These are phyloP conservation scores for Gambusia yucatana DNA, from an alignment of 2,797 vertebrate species.

Conservation along the genomic window DNA sequence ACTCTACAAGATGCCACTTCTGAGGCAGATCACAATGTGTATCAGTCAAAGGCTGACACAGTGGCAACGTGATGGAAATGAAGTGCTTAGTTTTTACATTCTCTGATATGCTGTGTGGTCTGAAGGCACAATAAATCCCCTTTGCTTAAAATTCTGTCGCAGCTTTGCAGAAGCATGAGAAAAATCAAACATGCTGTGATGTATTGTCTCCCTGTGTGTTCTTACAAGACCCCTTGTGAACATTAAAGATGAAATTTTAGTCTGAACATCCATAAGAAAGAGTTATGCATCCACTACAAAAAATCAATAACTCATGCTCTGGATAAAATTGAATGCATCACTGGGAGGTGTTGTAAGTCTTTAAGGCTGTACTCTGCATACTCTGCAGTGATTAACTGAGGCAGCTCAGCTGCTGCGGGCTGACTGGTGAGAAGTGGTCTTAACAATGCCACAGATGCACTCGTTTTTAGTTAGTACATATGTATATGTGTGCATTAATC, in stretches of 20 bases:
- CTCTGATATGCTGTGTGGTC: constrained; percentile 17
- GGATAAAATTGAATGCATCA: constrained; percentile 55
- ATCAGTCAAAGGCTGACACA: constrained; percentile 14
- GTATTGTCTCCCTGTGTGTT: constrained; percentile 46
- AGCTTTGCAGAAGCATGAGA: constrained; percentile 29
- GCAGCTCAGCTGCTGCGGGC: constrained; percentile 37
- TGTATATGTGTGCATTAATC: not conserved
- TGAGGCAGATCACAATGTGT: not conserved
- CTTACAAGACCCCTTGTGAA: constrained; percentile 49
- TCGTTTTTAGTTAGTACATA: not conserved
- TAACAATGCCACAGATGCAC: constrained; percentile 31
- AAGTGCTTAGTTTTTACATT: constrained; percentile 11
- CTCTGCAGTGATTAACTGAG: constrained; percentile 53
- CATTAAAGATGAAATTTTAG: constrained; percentile 52
- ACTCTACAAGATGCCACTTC: not conserved
- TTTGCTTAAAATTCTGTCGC: constrained; percentile 24
- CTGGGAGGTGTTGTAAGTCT: constrained; percentile 52
- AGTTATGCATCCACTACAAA: constrained; percentile 42
- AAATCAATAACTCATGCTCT: constrained; percentile 63
- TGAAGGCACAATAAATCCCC: constrained; percentile 23
- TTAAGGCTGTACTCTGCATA: constrained; percentile 31
- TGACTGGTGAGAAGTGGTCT: constrained; percentile 43
- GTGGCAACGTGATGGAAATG: not conserved
- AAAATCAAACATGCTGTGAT: constrained; percentile 37
- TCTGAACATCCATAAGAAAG: constrained; percentile 53